Evolutionary conservation across 2,113 vertebrate species (phyloP).

Genomic region (Sander lucioperca): DNA sequence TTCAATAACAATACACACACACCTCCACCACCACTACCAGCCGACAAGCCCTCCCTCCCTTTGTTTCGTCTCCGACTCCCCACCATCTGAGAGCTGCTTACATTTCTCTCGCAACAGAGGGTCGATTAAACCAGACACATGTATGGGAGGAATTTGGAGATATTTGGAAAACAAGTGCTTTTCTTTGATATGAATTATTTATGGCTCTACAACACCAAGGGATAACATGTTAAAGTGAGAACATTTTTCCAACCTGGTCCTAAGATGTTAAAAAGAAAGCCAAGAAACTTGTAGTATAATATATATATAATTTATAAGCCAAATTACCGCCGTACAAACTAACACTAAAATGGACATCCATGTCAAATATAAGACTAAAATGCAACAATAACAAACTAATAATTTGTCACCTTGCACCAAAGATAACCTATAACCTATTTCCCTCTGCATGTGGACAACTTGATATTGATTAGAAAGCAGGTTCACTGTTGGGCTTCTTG

Average conservation of each 20-base stretch:
- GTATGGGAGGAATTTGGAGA: slow-evolving; percentile 63
- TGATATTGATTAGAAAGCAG: not conserved
- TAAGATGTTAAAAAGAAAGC: not conserved
- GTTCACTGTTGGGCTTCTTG: not conserved
- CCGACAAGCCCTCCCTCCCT: not conserved
- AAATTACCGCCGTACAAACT: not conserved
- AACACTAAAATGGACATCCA: not conserved
- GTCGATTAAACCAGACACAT: slow-evolving; percentile 60
- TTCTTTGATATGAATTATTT: slow-evolving; percentile 30
- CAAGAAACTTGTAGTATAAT: not conserved
- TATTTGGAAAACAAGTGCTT: slow-evolving; percentile 38
- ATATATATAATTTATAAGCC: not conserved
- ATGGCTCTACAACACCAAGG: not conserved
- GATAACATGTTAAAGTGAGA: not conserved
- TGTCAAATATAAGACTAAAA: not conserved
- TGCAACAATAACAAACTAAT: not conserved
- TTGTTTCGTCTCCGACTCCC: not conserved
- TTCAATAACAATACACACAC: slow-evolving; percentile 52
- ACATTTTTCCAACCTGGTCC: slow-evolving; percentile 12
- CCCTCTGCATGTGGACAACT: not conserved
- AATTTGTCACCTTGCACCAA: not conserved
- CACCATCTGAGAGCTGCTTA: slow-evolving; percentile 41
- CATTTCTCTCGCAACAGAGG: slow-evolving; percentile 40
- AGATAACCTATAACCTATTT: not conserved
- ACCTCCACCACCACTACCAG: not conserved